Evolutionary conservation across 2,797 vertebrate species (phyloP).

Genomic region (Mormyrus proboscirostris): DNA sequence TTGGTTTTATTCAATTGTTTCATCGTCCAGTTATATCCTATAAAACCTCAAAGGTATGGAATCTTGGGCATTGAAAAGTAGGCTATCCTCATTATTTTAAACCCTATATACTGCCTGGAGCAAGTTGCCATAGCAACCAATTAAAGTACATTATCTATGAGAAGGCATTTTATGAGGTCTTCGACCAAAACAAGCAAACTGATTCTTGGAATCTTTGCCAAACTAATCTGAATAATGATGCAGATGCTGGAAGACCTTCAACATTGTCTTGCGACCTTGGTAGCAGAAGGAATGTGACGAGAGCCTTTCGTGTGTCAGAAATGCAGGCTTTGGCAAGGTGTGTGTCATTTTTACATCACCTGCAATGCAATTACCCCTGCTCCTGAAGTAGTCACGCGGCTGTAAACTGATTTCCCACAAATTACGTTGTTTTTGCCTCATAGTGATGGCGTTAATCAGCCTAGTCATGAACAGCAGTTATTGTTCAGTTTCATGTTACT

Average conservation of each 20-base stretch:
- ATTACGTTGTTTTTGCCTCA: neutral
- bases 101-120: constrained; percentile 15
- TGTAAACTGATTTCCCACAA: constrained; percentile 3
- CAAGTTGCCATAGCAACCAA: constrained; percentile 28
- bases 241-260: constrained; percentile 3
- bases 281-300: neutral
- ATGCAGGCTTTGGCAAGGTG: neutral
- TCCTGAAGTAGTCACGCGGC: neutral
- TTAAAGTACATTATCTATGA: constrained; percentile 29
- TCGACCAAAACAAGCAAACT: constrained; percentile 22
- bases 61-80: constrained; percentile 27
- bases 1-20: constrained; percentile 7
- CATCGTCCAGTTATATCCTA: neutral
- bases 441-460: neutral
- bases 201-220: constrained; percentile 25
- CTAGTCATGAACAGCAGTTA: neutral
- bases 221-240: constrained; percentile 24
- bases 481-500: neutral
- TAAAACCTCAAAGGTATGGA: constrained; percentile 16
- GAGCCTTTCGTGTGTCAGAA: neutral
- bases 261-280: neutral
- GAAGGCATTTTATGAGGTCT: constrained; percentile 30
- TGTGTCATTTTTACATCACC: neutral
- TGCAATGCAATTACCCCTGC: neutral
- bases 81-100: constrained; percentile 28